Evolutionary conservation across 2,113 vertebrate species (phyloP).

Genomic region (Chrysemys picta): DNA sequence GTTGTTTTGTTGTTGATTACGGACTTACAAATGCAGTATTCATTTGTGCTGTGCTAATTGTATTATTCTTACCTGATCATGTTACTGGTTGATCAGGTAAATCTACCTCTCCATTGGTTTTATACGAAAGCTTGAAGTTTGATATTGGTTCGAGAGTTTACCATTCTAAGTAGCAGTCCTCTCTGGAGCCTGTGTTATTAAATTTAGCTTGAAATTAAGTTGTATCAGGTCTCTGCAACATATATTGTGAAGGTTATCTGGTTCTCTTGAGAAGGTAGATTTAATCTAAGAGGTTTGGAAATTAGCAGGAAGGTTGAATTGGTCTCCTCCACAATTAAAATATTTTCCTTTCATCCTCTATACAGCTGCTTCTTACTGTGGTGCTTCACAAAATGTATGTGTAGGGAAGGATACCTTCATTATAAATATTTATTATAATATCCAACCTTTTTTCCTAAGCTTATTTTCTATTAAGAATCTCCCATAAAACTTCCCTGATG

Average conservation of each 20-base stretch:
- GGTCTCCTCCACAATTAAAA: background rate
- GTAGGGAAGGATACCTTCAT: background rate
- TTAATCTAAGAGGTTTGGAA: background rate
- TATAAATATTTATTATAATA: fast-evolving
- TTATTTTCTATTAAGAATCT: background rate
- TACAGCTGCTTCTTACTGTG: fast-evolving
- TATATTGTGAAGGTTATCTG: constrained; percentile 13
- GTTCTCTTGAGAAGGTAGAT: constrained; percentile 14
- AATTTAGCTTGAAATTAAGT: constrained; percentile 38
- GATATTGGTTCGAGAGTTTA: constrained; percentile 11
- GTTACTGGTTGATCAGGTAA: constrained; percentile 1
- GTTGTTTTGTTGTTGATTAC: constrained; percentile 25
- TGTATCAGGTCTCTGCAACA: background rate
- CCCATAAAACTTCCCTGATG: background rate
- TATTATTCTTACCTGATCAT: background rate
- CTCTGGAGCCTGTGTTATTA: constrained; percentile 31
- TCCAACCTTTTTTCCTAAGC: background rate
- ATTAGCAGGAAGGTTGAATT: background rate
- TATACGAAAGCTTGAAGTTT: constrained; percentile 6
- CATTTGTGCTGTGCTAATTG: background rate
- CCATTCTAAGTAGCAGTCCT: background rate
- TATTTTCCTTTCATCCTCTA: constrained; percentile 18
- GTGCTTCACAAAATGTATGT: background rate
- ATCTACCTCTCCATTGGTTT: background rate
- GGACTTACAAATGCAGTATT: background rate